Percentiles rank a stretch among this genome's conserved stretches.
Evolutionary conservation across 2,888 invertebrate species (phyloP).

Genomic region (Rhopalosiphum nymphaeae): DNA sequence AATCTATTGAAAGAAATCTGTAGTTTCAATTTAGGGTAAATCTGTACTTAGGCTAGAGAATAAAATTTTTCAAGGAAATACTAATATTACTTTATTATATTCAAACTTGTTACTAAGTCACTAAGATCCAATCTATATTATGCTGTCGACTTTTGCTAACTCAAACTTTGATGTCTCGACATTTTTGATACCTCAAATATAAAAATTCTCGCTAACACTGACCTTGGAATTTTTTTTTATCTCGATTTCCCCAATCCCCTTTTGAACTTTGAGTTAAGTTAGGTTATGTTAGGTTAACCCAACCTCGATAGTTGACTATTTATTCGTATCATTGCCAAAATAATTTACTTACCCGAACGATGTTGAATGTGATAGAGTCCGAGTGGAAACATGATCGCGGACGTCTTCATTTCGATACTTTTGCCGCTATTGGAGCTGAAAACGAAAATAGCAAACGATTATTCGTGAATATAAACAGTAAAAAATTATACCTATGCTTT

Average conservation of each 20-base stretch:
- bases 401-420: not conserved
- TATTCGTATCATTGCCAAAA: not conserved
- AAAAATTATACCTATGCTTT: not conserved
- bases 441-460: not conserved
- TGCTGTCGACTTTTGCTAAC: too few relatives aligned
- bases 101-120: not conserved
- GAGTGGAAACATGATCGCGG: not conserved
- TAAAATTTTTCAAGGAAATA: not conserved
- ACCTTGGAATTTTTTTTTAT: too few relatives aligned
- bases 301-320: not conserved
- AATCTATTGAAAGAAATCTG: not conserved
- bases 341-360: not conserved
- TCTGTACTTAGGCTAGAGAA: not conserved
- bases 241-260: too few relatives aligned
- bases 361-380: not conserved
- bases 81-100: not conserved
- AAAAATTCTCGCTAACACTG: too few relatives aligned
- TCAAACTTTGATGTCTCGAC: too few relatives aligned
- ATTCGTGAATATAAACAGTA: not conserved
- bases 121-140: not conserved
- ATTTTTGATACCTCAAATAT: too few relatives aligned
- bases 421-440: not conserved
- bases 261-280: not conserved
- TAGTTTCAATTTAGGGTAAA: not conserved
- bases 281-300: too few relatives aligned